Evolutionary conservation across 2,113 vertebrate genomes (phyloP).

Genomic region (Boleophthalmus pectinirostris): DNA sequence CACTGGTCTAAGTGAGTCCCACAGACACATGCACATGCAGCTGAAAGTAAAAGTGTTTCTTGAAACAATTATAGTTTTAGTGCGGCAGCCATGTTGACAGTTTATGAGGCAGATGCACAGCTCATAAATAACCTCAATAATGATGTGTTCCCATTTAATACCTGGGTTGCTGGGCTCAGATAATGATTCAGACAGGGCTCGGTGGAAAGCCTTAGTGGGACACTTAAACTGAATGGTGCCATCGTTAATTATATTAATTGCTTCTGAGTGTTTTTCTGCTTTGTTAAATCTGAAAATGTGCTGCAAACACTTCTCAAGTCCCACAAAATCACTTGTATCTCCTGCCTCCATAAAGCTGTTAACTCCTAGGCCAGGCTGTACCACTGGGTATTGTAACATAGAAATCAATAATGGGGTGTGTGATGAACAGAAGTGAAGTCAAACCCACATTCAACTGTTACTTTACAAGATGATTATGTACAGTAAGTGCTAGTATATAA

Average conservation of each 20-base stretch:
- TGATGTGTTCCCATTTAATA: slow-evolving; percentile 11
- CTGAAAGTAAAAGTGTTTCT: slow-evolving; percentile 7
- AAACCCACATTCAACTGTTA: not conserved
- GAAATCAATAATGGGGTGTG: slow-evolving; percentile 1
- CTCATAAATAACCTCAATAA: slow-evolving; percentile 19
- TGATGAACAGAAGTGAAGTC: not conserved
- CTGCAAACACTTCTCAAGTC: slow-evolving; percentile 8
- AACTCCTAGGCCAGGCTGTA: not conserved
- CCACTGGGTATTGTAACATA: not conserved
- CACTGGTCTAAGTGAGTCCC: not conserved
- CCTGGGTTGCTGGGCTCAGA: slow-evolving; percentile 8
- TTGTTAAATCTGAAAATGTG: slow-evolving; percentile 12
- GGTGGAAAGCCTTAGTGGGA: slow-evolving; percentile 13
- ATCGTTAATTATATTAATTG: slow-evolving; percentile 17
- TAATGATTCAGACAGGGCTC: slow-evolving; percentile 12
- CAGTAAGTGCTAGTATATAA: not conserved
- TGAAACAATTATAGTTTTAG: slow-evolving; percentile 10
- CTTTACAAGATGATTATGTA: not conserved
- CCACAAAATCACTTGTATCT: slow-evolving; percentile 7
- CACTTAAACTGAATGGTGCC: slow-evolving; percentile 14
- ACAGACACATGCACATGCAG: not conserved
- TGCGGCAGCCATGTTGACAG: slow-evolving; percentile 6
- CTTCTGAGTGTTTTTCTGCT: slow-evolving; percentile 15
- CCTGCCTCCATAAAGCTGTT: not conserved
- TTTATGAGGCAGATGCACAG: slow-evolving; percentile 9